Base-by-base conservation (phyloP, 2,113 vertebrate genomes). In the Ptychochromis oligacanthus region DNA sequence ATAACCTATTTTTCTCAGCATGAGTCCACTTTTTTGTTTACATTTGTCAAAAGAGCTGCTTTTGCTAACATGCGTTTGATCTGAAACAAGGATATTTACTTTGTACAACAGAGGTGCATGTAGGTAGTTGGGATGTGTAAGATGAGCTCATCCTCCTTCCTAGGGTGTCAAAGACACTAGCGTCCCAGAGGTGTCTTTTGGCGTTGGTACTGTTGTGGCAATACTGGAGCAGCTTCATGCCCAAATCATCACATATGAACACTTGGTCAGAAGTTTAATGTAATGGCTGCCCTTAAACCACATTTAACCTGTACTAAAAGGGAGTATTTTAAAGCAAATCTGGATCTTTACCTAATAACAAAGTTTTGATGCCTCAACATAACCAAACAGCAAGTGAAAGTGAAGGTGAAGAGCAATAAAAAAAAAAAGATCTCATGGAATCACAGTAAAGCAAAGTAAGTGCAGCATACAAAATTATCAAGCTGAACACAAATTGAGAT, bases 11-110 rank as follows among this genome's bases (percentile, higher is more conserved):
- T 38, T 64, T 54, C 79, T 70, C 85, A 77, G 65, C 57, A 3
- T 31, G 81, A 65, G 38, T 52, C 74, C 49, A 4, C 70, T 64
- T 78, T 78, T 78, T 75, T 87, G 74, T 83, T 88, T 70, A 76
- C 81, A 65, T 56, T 11, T 79, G 43, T 24, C 76, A 49, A 14
- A 77, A 22, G 17, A 54, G 67, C 4, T 40, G 13, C 76, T 52
- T 3, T 82, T 78, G 55, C 72, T 80, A 80, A 54, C 62, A 60
- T 4, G 22, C 40, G 49, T 83, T 20, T 75, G 52, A 89, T 80
- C 52, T 62, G 64, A 17, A 58, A 54, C 65, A 85, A 28, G 52
- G 18, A 62, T 46, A 77, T 72, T 75, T 20, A 57, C 26, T 38
- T 56, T 40, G 56, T 38, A 52, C 10, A 80, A 77, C n/a, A 52